Evolutionary conservation across 1,140 invertebrate genomes (phyloP).

Genomic region (Zaprionus inermis): DNA sequence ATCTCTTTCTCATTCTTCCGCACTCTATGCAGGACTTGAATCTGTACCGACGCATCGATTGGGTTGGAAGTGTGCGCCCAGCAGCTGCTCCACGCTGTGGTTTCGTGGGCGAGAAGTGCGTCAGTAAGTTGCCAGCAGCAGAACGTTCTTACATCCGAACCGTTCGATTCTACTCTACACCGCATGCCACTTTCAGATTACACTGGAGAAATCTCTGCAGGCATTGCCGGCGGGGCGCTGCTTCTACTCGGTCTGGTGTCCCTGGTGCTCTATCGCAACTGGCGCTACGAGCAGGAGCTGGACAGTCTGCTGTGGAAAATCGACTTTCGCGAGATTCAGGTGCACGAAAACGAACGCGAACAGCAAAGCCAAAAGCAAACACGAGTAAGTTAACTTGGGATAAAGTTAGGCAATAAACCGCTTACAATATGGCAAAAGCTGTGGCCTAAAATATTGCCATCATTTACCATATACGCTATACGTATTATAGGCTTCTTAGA

Average conservation of each 20-base stretch:
- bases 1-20: not conserved
- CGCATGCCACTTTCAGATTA: conserved; percentile 86
- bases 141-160: not conserved
- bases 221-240: conserved; percentile 90
- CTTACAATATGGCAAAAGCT: not conserved
- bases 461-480: too few species aligned
- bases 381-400: conserved; percentile 81
- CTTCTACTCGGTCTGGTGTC: conserved; percentile 89
- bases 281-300: conserved; percentile 97
- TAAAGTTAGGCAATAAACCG: not conserved
- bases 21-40: conserved; percentile 87
- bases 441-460: not conserved
- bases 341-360: conserved; percentile 86
- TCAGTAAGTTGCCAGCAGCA: conserved; percentile 87
- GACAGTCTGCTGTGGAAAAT: conserved; percentile 98
- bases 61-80: conserved; percentile 91
- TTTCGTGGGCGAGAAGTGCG: conserved; percentile 95
- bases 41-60: conserved; percentile 89
- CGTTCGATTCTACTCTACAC: too few species aligned
- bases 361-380: conserved; percentile 81
- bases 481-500: too few species aligned
- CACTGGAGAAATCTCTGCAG: conserved; percentile 91
- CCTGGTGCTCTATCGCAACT: conserved; percentile 93
- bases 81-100: conserved; percentile 97
- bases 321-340: conserved; percentile 94